phyloP scores from a whole-genome alignment of 2,113 vertebrate species.

The Oophaga pumilio region DNA sequence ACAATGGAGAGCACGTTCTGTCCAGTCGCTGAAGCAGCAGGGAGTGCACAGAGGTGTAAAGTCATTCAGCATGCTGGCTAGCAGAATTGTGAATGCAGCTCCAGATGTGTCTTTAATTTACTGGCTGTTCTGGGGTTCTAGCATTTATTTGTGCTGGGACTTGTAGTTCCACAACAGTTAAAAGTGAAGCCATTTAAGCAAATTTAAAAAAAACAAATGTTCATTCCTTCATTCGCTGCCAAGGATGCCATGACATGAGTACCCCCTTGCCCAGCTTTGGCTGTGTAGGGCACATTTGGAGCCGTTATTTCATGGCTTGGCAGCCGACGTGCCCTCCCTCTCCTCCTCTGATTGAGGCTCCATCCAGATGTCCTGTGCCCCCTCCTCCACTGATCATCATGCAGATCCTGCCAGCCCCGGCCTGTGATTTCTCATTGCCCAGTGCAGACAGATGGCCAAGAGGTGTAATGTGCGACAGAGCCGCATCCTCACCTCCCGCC shows the following conservation, averaged over 20 bases:
- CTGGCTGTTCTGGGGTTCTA: too few species aligned
- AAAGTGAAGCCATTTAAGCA: neutral
- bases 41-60: neutral
- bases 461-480: slow-evolving; percentile 16
- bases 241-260: neutral
- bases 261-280: neutral
- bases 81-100: neutral
- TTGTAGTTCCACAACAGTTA: neutral
- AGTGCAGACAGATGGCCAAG: slow-evolving; percentile 49
- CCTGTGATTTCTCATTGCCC: slow-evolving; percentile 33
- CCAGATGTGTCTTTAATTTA: neutral
- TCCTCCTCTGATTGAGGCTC: neutral
- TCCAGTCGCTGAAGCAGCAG: neutral
- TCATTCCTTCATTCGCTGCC: neutral
- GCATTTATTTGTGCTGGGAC: neutral
- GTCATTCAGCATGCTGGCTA: neutral
- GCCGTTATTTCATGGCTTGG: slow-evolving; percentile 28
- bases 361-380: slow-evolving; percentile 48
- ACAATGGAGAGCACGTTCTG: too few species aligned
- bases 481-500: slow-evolving; percentile 9
- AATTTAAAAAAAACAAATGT: neutral
- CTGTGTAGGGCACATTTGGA: neutral
- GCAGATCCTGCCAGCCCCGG: neutral
- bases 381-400: slow-evolving; percentile 16
- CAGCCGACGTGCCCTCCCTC: slow-evolving; percentile 4